phyloP scores from a whole-genome alignment of 1,140 invertebrate species.

The Tetramorium parvispinum region DNA sequence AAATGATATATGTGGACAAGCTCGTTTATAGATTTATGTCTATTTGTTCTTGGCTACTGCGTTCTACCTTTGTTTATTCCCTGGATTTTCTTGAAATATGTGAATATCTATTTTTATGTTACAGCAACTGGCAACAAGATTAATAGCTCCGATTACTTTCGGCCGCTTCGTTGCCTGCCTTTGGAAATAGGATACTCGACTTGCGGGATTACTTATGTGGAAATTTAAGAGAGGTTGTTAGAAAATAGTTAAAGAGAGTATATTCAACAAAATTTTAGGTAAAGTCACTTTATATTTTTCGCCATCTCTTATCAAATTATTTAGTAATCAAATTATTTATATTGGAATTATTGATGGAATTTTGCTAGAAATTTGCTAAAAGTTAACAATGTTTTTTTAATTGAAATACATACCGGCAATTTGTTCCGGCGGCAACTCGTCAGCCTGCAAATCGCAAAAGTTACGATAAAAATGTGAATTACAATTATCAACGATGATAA shows the following conservation, averaged over 20 bases:
- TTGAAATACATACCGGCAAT: constrained; percentile 85
- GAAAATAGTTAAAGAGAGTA: background rate
- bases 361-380: background rate
- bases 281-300: background rate
- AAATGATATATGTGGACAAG: background rate
- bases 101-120: constrained; percentile 4
- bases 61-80: constrained; percentile 18
- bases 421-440: constrained; percentile 88
- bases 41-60: constrained; percentile 4
- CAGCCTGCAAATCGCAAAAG: constrained; percentile 84
- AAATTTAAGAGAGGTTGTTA: background rate
- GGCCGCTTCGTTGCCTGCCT: background rate
- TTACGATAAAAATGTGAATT: background rate
- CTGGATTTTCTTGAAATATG: constrained; percentile 25
- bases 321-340: background rate
- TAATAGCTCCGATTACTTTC: background rate
- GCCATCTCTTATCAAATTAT: background rate
- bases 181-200: background rate
- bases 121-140: background rate
- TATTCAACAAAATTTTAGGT: background rate
- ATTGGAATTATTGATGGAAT: background rate
- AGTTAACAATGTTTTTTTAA: background rate
- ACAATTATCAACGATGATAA: background rate
- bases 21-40: constrained; percentile 9
- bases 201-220: background rate